Conservation (phyloP, 2,888 invertebrate genomes). For the Diplazon laetatorius region DNA sequence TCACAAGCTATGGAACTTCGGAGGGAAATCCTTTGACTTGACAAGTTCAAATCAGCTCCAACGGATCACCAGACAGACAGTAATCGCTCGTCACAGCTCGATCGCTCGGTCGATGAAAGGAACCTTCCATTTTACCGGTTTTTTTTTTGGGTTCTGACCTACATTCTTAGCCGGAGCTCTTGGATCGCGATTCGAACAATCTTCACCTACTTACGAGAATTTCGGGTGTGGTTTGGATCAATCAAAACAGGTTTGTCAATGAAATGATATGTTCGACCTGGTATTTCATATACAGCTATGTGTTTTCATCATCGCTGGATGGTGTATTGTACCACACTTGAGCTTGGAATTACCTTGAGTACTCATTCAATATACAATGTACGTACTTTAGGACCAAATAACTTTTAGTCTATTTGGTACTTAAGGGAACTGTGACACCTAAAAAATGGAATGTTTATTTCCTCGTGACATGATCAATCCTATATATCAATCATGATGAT, state of each 20-base stretch:
- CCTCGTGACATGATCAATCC: too few relatives aligned
- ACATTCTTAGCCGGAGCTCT: background rate
- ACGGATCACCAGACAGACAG: background rate
- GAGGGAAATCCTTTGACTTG: background rate
- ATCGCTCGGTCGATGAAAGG: background rate
- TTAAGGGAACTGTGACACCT: too few relatives aligned
- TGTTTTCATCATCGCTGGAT: too few relatives aligned
- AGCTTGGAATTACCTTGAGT: too few relatives aligned
- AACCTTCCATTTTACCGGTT: background rate
- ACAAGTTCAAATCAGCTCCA: background rate
- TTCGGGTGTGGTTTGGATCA: background rate
- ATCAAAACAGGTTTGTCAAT: background rate
- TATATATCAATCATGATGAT: too few relatives aligned
- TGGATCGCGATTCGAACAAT: background rate
- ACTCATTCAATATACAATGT: too few relatives aligned
- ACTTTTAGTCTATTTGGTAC: too few relatives aligned
- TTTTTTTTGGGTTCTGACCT: background rate
- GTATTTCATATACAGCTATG: too few relatives aligned
- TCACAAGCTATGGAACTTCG: background rate
- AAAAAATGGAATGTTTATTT: too few relatives aligned
- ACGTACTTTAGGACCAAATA: too few relatives aligned
- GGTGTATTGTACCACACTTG: too few relatives aligned
- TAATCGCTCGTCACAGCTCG: slow-evolving; percentile 1
- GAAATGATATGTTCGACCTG: background rate
- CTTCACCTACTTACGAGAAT: background rate